Evolutionary conservation across 1,140 invertebrate species (phyloP).

Genomic region (Cheumatopsyche charites): DNA sequence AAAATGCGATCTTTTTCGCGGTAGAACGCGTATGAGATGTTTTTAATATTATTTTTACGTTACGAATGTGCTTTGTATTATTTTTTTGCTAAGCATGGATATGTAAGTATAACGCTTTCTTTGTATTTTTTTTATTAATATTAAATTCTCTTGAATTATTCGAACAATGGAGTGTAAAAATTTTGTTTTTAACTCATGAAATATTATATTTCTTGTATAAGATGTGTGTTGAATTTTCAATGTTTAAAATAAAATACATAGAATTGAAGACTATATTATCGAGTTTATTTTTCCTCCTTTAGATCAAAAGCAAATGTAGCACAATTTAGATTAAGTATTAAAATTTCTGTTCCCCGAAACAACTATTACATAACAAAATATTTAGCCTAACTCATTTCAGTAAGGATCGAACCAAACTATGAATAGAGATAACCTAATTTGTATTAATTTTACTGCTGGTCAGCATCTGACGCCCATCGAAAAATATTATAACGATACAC

Average conservation of each 20-base stretch:
- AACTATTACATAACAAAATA: too few species aligned
- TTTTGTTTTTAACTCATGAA: neutral
- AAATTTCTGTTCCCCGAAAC: neutral
- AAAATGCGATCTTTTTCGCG: neutral
- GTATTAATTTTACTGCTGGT: slow-evolving; percentile 9
- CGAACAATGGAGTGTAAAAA: neutral
- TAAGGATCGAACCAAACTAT: slow-evolving; percentile 13
- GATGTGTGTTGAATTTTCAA: too few species aligned
- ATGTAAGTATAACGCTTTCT: neutral
- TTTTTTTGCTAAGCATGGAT: slow-evolving; percentile 9
- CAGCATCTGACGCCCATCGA: too few species aligned
- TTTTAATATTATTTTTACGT: slow-evolving; percentile 16
- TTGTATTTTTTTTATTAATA: neutral
- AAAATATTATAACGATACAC: too few species aligned
- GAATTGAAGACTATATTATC: too few species aligned
- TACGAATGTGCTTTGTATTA: neutral
- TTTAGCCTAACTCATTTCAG: too few species aligned
- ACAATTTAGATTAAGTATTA: neutral
- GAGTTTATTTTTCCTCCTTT: neutral
- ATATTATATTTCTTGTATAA: too few species aligned
- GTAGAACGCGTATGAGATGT: neutral
- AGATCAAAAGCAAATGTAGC: neutral
- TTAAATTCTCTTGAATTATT: neutral
- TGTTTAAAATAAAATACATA: too few species aligned
- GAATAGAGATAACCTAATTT: slow-evolving; percentile 23